These are phyloP conservation scores for Rhabdomys pumilio DNA, from an alignment of 2,797 vertebrate genomes.

Conservation along the genomic window DNA sequence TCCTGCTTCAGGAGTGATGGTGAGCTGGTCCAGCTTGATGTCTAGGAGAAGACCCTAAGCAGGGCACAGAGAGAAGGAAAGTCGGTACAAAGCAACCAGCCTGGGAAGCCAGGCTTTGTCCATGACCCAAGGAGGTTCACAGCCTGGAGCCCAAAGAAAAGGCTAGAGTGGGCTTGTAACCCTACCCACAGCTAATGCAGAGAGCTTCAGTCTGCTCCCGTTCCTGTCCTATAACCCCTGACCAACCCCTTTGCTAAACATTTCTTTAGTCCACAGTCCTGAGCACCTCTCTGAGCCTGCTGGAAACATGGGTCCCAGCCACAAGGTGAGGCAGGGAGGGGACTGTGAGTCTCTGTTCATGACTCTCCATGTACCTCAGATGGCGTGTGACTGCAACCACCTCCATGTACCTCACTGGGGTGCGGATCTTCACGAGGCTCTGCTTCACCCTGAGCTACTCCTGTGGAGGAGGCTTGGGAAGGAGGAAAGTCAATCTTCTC, in stretches of 20 bases:
- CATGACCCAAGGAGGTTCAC: too few relatives aligned
- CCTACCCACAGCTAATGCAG: background rate
- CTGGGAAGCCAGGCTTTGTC: background rate
- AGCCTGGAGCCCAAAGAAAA: background rate
- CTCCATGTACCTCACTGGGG: conserved; percentile 76
- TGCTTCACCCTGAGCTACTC: background rate
- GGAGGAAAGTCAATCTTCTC: conserved; percentile 79
- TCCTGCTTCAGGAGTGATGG: fast-evolving
- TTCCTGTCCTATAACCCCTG: background rate
- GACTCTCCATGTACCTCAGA: background rate
- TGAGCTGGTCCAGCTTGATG: conserved; percentile 79
- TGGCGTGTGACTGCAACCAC: background rate
- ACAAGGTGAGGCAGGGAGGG: background rate
- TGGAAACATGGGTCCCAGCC: background rate
- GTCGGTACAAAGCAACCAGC: background rate
- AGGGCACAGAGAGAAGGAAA: background rate
- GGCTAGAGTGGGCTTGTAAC: fast-evolving
- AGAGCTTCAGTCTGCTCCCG: background rate
- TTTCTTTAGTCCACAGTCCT: background rate
- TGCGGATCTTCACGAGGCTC: background rate
- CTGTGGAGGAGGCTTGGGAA: conserved; percentile 73
- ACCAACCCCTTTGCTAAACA: background rate
- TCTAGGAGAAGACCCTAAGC: conserved; percentile 91
- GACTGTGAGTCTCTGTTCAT: fast-evolving
- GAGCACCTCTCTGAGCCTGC: background rate